Percentiles rank a stretch among this genome's conserved stretches.
Evolutionary conservation across 2,888 invertebrate species (phyloP).

Genomic region (Lasioglossum calceatum): DNA sequence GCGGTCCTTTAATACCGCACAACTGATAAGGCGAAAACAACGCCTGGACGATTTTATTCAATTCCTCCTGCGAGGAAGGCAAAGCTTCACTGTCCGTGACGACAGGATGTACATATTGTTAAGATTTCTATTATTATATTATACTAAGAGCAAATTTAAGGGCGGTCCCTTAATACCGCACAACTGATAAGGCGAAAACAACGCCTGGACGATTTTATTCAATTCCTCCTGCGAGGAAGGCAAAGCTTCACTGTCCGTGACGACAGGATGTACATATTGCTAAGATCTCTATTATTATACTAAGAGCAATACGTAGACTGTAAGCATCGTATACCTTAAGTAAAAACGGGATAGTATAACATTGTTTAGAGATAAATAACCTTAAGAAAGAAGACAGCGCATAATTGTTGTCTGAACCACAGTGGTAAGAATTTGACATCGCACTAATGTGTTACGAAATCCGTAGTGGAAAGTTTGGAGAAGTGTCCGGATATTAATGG

Average conservation of each 20-base stretch:
- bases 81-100: too few relatives aligned
- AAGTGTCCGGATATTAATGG: neutral
- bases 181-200: constrained; percentile 6
- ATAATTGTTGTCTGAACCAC: neutral
- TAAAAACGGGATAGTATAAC: too few relatives aligned
- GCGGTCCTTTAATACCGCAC: neutral
- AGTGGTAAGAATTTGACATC: neutral
- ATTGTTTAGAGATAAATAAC: neutral
- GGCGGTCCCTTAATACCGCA: neutral
- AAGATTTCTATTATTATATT: too few relatives aligned
- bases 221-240: constrained; percentile 7
- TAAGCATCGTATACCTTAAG: neutral
- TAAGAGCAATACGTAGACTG: neutral
- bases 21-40: constrained; percentile 5
- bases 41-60: neutral
- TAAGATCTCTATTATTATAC: neutral
- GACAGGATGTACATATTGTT: neutral
- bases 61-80: neutral
- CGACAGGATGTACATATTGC: neutral
- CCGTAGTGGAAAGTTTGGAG: neutral
- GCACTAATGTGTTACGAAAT: neutral
- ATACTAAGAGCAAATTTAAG: too few relatives aligned
- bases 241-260: constrained; percentile 65
- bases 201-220: neutral
- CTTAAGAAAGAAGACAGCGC: neutral